These are phyloP conservation scores for Trachelus tabidus DNA, from an alignment of 2,888 invertebrate genomes.

Conservation along the genomic window DNA sequence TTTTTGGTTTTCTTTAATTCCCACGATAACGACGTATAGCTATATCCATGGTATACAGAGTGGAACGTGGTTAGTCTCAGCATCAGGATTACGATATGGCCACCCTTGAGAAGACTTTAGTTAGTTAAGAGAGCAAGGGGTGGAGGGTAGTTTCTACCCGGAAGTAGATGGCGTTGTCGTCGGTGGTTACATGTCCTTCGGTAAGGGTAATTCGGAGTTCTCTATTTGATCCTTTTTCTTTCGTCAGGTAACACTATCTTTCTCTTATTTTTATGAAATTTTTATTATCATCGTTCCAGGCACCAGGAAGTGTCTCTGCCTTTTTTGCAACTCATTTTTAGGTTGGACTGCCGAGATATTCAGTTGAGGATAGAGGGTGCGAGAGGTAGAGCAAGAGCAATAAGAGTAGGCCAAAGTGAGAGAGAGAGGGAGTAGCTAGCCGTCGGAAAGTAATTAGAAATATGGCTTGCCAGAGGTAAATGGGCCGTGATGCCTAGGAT, in stretches of 20 bases:
- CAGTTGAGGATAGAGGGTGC: conserved; percentile 4
- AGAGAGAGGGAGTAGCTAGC: conserved; percentile 31
- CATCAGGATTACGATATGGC: neutral
- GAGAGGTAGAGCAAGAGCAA: conserved; percentile 10
- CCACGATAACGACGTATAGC: conserved; percentile 29
- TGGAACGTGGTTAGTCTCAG: neutral
- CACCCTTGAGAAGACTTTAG: neutral
- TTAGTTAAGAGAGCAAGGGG: neutral
- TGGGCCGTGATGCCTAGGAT: conserved; percentile 58
- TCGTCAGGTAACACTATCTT: neutral
- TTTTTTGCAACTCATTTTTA: conserved; percentile 15
- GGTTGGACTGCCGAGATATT: neutral
- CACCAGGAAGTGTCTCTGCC: conserved; percentile 8
- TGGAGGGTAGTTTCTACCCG: neutral
- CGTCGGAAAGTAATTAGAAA: conserved; percentile 61
- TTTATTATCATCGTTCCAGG: conserved; percentile 31
- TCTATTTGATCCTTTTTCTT: conserved; percentile 6
- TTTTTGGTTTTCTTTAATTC: conserved; percentile 46
- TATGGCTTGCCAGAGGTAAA: conserved; percentile 59
- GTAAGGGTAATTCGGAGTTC: conserved; percentile 4
- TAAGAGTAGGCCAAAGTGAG: neutral
- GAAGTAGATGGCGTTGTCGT: neutral
- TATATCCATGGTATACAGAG: neutral
- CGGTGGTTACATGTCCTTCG: conserved; percentile 20
- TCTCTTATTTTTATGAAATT: conserved; percentile 22